Evolutionary conservation across 2,113 vertebrate genomes (phyloP), one percentile per base, ranked within the genome.

Genomic region (Pedetes capensis): DNA sequence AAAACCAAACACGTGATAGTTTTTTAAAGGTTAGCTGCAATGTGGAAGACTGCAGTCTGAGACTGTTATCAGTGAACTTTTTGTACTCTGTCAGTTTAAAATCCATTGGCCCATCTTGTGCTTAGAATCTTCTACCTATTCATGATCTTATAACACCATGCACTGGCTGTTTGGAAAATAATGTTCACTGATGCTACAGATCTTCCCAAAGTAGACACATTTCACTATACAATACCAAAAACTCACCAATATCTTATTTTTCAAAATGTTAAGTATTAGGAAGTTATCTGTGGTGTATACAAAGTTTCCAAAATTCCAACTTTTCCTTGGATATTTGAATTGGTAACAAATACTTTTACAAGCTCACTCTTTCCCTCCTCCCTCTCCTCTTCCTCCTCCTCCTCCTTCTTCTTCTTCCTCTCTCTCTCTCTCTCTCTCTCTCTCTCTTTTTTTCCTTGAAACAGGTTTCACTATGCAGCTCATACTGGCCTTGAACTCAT

Each of bases 111-210:
- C 49, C 55, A 44, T 34, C 69, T 71, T 71, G n/a, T 11, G 53
- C 29, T 82, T 86, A n/a, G 44, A 94, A 63, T 66, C 39, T 80
- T 87, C 84, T 37, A n/a, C 16, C 25, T 55, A 53, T 8, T 72
- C 37, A 34, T 74, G 57, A 82, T 69, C 84, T n/a, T 47, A n/a
- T 42, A 80, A 49, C 44, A 87, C 34, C 44, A 69, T 20, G 4
- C 42, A 72, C 17, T 74, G 71, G 55, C 80, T 87, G 75, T 80
- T 57, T 88, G 63, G 59, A 75, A 94, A 91, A 93, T 68, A 86
- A 0, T 75, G 23, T 86, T 78, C 29, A 68, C 69, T 74, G 64
- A 64, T 55, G 61, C n/a, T 57, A 57, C 14, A 66, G 59, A 74
- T 68, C 25, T 66, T 89, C 63, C n/a, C 25, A 49, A 71, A 55